A percentile compares a stretch with the other conserved stretches of the same genome.
Conservation (phyloP, 2,113 vertebrate genomes). For the Microtus oregoni region DNA sequence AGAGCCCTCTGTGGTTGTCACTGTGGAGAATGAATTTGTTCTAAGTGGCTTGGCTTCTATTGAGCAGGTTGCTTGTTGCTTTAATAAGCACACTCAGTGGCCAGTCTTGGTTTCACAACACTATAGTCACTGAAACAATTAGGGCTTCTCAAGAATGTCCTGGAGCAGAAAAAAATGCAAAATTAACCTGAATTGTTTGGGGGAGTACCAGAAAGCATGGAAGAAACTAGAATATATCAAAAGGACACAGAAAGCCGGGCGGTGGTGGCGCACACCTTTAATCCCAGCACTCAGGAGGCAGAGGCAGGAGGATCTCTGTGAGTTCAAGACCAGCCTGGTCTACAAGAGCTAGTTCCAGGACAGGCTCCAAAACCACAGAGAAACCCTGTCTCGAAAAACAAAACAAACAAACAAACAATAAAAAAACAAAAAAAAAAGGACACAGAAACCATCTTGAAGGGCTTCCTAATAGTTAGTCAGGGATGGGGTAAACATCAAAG, state of each 20-base stretch:
- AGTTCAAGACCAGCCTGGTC: too few species aligned
- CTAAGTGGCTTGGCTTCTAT: neutral
- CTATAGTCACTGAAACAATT: neutral
- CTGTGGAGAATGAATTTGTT: accelerated
- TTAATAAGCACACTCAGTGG: neutral
- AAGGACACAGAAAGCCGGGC: neutral
- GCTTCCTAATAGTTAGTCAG: neutral
- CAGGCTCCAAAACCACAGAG: too few species aligned
- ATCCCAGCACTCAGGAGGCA: too few species aligned
- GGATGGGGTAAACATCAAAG: neutral
- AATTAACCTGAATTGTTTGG: neutral
- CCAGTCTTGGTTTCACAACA: neutral
- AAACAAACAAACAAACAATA: too few species aligned
- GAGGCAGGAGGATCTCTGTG: too few species aligned
- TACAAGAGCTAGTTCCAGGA: too few species aligned
- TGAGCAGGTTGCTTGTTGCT: neutral
- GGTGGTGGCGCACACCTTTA: too few species aligned
- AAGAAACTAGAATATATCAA: neutral
- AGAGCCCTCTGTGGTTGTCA: neutral
- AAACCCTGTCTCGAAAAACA: too few species aligned
- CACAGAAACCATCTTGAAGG: too few species aligned
- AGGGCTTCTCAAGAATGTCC: neutral
- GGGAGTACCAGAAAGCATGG: neutral
- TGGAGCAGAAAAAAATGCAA: neutral
- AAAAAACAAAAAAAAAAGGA: too few species aligned